Conservation (phyloP, 2,888 invertebrate species). For the Heliconius cydno region DNA sequence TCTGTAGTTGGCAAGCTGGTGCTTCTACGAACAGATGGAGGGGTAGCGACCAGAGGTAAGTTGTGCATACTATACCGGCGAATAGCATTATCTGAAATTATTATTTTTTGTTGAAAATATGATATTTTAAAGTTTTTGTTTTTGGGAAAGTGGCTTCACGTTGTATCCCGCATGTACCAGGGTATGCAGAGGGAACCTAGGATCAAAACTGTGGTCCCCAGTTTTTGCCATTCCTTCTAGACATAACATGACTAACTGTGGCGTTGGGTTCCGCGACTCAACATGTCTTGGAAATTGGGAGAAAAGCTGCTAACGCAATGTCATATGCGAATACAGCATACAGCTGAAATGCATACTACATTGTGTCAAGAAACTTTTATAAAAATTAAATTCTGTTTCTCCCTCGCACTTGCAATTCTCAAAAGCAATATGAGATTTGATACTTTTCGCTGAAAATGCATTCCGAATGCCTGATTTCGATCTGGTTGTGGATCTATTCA, state of each 20-base stretch:
- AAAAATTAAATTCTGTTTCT: not conserved
- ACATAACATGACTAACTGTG: too few relatives aligned
- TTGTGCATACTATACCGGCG: constrained; percentile 72
- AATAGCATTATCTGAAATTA: constrained; percentile 72
- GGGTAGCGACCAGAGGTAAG: constrained; percentile 68
- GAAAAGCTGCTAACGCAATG: too few relatives aligned
- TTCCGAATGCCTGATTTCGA: constrained; percentile 7
- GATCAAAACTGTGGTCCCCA: too few relatives aligned
- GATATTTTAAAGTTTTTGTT: too few relatives aligned
- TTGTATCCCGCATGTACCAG: too few relatives aligned
- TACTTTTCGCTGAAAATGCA: constrained; percentile 23
- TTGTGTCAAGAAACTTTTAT: not conserved
- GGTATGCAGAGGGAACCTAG: too few relatives aligned
- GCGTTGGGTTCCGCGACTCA: too few relatives aligned
- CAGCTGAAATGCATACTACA: too few relatives aligned
- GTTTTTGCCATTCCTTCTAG: too few relatives aligned
- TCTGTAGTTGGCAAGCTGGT: constrained; percentile 73
- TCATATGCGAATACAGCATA: too few relatives aligned
- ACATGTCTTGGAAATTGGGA: too few relatives aligned
- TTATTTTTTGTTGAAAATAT: not conserved
- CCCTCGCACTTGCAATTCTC: not conserved
- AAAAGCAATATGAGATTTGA: constrained; percentile 20
- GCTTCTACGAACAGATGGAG: constrained; percentile 76
- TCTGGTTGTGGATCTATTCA: constrained; percentile 40
- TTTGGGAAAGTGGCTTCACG: too few relatives aligned